A percentile compares a stretch with the other conserved stretches of the same genome.
Conservation (phyloP, 2,888 invertebrate species). For the Drosophila ustulata region DNA sequence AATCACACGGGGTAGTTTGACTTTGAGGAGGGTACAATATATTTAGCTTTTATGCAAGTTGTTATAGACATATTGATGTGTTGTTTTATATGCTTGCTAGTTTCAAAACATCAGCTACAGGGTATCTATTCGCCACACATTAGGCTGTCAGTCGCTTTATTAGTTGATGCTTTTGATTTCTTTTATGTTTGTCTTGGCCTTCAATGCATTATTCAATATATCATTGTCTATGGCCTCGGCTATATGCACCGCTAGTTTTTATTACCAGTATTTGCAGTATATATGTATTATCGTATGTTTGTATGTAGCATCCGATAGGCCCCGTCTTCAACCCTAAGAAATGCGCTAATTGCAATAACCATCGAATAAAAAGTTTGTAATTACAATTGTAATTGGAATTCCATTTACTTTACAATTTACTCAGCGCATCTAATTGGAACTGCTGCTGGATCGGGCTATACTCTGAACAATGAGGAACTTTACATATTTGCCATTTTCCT, state of each 20-base stretch:
- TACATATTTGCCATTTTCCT: conserved; percentile 12
- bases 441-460: conserved; percentile 12
- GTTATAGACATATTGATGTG: too few species aligned
- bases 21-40: neutral
- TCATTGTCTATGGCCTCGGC: conserved; percentile 38
- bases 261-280: conserved; percentile 17
- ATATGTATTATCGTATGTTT: neutral
- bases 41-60: too few species aligned
- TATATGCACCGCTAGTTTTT: conserved; percentile 64
- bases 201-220: conserved; percentile 73
- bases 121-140: neutral
- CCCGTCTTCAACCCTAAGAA: conserved; percentile 26
- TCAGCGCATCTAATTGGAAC: conserved; percentile 58
- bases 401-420: conserved; percentile 45
- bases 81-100: too few species aligned
- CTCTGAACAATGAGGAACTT: conserved; percentile 48
- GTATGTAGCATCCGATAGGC: conserved; percentile 2
- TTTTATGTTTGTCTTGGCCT: conserved; percentile 10
- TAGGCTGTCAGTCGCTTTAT: neutral
- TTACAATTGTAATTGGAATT: conserved; percentile 47
- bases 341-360: conserved; percentile 56
- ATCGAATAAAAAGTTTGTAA: conserved; percentile 44
- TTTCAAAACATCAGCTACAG: neutral
- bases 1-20: neutral
- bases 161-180: neutral